Base-by-base conservation (phyloP, 2,797 vertebrate genomes). In the Tinamus major region DNA sequence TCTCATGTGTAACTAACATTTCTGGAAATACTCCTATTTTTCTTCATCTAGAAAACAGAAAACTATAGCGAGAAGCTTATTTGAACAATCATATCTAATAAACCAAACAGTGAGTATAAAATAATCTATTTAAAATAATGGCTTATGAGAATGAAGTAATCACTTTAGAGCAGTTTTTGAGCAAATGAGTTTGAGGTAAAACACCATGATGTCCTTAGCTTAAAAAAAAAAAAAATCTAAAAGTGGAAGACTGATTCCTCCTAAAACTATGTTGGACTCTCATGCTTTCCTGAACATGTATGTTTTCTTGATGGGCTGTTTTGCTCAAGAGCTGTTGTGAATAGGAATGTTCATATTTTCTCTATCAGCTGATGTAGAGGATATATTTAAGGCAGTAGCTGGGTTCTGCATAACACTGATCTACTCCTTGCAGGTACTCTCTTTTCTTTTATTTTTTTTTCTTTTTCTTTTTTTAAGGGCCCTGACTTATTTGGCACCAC, bases 51-150 rank as follows among this genome's bases (percentile, higher is more conserved):
- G 6, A 78, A 33, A 59, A 69, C 20, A 53, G 2, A 59, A 62
- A 62, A 17, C 1, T 5, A 15, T 14, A 76, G 4, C 0, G 1
- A n/a, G 29, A 4, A 67, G 70, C 4, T 21, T 77, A 42, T 31
- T 51, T 49, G 24, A 78, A 53, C 9, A 64, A 78, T 1, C 1
- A 78, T 19, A 75, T 68, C 7, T 53, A 23, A 87, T 44, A 82
- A 35, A 35, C 59, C 61, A 15, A 37, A 68, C 79, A 72, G 71
- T 2, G 2, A 64, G 1, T 8, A 37, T 46, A 53, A 89, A 74
- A 39, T 26, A 81, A 64, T 33, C n/a, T 0, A 1, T 48, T 55
- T 15, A 10, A 70, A 84, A 59, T 10, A 79, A 69, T 0, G 1
- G 8, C 5, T 81, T 7, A 4, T 76, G 12, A 3, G 23, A 83